Base-by-base conservation (phyloP, 2,113 vertebrate genomes). In the Sebastes fasciatus region DNA sequence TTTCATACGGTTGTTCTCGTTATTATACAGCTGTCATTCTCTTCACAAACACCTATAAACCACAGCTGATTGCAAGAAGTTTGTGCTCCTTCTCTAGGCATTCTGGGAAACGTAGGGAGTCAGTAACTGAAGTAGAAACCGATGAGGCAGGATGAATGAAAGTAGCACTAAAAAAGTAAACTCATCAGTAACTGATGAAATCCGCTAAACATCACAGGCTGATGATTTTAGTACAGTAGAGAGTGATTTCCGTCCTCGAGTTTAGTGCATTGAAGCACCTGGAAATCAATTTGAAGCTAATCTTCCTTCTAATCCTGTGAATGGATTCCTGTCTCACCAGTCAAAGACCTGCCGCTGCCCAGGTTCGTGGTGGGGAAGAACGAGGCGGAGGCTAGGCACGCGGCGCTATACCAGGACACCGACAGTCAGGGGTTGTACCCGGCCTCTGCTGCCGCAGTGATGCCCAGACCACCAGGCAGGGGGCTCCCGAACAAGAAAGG, bases 331-430 rank as follows among this genome's bases (percentile, higher is more conserved):
- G 9, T 76, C 10, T 94, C 82, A 67, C 88, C 95, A 99, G 98
- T 98, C 81, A 99, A 99, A 88, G 98, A 99, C 90, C 96, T 99
- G 87, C 97, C 98, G 62, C 94, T 99, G 93, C 98, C 98, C 83
- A 95, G 97, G 92, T 99, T 99, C 79, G 95, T 96, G 80, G 96
- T 97, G 85, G 97, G 97, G 85, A 99, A 99, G 93, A 99, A 98
- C 42, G 97, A 99, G 80, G 97, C 97, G 52, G 97, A 99, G 87
- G 95, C 96, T 63, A 96, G 97, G 85, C 97, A 97, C 43, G 84
- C 96, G 4, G 92, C 96, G 17, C 94, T 97, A 74, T 98, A 98
- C 88, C 95, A 97, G 75, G 98, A 99, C 91, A 90, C 97, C 40
- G 98, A 99, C 92, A 96, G 96, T 85, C 92, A 97, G 84, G 96